Evolutionary conservation across 2,888 invertebrate species (phyloP), one percentile per base, ranked within the genome.

Genomic region (Diarsia mendica): DNA sequence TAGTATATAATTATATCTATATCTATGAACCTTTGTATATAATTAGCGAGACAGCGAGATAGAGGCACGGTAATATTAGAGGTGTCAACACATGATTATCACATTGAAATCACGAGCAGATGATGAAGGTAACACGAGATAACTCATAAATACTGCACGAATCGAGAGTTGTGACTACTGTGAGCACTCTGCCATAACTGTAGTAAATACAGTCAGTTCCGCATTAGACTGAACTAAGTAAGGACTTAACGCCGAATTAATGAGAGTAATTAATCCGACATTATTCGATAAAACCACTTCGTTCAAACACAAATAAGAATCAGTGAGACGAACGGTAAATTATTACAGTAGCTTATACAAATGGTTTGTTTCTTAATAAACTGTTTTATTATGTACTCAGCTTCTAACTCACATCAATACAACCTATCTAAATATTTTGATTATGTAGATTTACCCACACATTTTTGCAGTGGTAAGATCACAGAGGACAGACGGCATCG

Each of bases 211-310:
- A 85, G 67, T 86, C 70, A 71, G 80, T 86, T 81, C 80, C 87
- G 60, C 85, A 77, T 83, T 74, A 77, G 49, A 79, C 46, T 78
- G 70, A 78, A 86, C 85, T 80, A 81, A 82, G 83, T 85, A 77
- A 83, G 77, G 75, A 82, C 86, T 86, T 86, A 83, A 80, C 84
- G 81, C 82, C 63, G 63, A 78, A 80, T 87, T 87, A 86, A 75
- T 82, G 75, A 44, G 33, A 75, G 82, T 87, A 87, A 87, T 87
- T 87, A 87, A 87, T 73, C 74, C 67, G 55, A 72, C 18, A 74
- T 76, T 67, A 70, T 58, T 78, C 55, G 79, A 85, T 85, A 82
- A 80, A 69, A 77, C 69, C 44, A 64, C 65, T 77, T 72, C 64
- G 74, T 63, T 78, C 67, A 46, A 67, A 72, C 75, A 72, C 55